Conservation (phyloP, 2,113 vertebrate species). For the Percina caprodes region DNA sequence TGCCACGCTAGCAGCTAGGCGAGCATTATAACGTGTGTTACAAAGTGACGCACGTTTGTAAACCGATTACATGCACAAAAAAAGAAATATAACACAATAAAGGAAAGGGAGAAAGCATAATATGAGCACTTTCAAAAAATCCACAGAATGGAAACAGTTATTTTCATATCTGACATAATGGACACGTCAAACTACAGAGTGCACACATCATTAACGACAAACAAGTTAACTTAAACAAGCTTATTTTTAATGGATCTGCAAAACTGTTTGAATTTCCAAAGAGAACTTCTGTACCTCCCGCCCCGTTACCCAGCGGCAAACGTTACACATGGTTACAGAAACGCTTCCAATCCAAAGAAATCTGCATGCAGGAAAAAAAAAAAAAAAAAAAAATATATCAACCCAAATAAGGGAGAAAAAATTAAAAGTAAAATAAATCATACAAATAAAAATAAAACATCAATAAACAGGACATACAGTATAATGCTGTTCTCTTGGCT, state of each 20-base stretch:
- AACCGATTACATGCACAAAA: too few relatives aligned
- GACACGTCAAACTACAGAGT: constrained; percentile 31
- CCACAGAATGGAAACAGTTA: background rate
- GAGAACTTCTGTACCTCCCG: constrained; percentile 80
- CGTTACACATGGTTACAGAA: constrained; percentile 81
- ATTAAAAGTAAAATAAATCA: constrained; percentile 71
- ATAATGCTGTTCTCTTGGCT: constrained; percentile 83
- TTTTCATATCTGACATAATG: background rate
- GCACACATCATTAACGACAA: constrained; percentile 70
- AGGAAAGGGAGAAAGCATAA: too few relatives aligned
- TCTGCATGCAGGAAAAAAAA: constrained; percentile 82
- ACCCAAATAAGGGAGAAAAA: constrained; percentile 46
- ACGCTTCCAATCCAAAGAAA: constrained; percentile 81
- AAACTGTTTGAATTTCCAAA: constrained; percentile 88
- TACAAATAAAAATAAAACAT: constrained; percentile 77
- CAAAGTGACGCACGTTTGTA: too few relatives aligned
- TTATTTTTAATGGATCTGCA: constrained; percentile 89
- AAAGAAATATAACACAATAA: background rate
- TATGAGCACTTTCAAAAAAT: background rate
- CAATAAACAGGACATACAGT: constrained; percentile 75
- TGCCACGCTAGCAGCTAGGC: too few relatives aligned
- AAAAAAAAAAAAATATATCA: constrained; percentile 47
- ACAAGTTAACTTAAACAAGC: constrained; percentile 87
- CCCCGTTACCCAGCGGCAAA: constrained; percentile 81
- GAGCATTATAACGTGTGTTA: too few relatives aligned